Evolutionary conservation across 1,140 invertebrate genomes (phyloP), one percentile per base, ranked within the genome.

Genomic region (Bilobella aurantiaca): DNA sequence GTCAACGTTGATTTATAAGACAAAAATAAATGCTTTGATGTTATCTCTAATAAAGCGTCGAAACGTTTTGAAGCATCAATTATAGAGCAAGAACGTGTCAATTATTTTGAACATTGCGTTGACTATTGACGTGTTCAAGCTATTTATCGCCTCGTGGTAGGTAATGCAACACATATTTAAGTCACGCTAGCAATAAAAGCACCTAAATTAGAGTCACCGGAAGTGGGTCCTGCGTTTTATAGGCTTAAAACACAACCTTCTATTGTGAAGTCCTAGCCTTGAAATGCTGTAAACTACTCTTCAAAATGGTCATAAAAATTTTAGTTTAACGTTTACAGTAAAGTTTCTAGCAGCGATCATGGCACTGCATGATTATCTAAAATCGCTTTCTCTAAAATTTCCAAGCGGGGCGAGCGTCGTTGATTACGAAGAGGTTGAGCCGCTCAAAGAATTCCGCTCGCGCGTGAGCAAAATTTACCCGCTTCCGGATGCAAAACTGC

Each of bases 391-490:
- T 23, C 49, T 53, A 5, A 53, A 53, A 53, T 12, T 53, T 23
- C 49, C 49, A 14, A 12, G 49, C 23, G 49, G 49, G 8, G 49
- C 49, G 25, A 53, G 49, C 23, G 25, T 53, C 49, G 49, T 53
- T 5, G 49, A 53, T 8, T 21, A 27, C 2, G 37, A 62, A 29
- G 65, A 66, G 28, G 8, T 27, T n/a, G 27, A 49, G 25, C 64
- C 46, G 21, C 47, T 66, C 2, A 3, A 46, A 25, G 37, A 62
- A 49, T 66, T 66, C 42, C 58, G 60, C 2, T 21, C 27, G 3
- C 58, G 65, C 3, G 65, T 66, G 2, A 18, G 21, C 18, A 53
- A 53, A 31, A 66, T 66, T 32, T 66, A 66, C 47, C 65, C 65
- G 29, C 62, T 65, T 28, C 28, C 14, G 3, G 65, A 66, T 42